Percentiles rank a stretch among this genome's conserved stretches.
Conservation (phyloP, 2,113 vertebrate species). For the Anguilla rostrata region DNA sequence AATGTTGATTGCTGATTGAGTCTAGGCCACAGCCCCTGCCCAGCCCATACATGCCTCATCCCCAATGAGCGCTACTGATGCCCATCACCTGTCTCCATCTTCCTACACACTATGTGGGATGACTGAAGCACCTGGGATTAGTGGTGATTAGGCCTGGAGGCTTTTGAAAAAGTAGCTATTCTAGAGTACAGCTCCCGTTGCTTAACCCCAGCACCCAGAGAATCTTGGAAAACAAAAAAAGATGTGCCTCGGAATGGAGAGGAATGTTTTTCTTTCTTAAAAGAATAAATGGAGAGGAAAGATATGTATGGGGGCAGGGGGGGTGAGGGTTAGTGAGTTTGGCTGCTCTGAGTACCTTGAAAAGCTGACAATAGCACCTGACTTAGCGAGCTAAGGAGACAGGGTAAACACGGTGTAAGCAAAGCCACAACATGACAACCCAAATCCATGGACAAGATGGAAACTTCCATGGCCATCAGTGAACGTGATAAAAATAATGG, state of each 20-base stretch:
- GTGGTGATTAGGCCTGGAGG: conserved; percentile 20
- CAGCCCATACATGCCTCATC: conserved; percentile 1
- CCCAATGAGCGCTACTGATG: background rate
- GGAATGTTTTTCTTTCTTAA: conserved; percentile 61
- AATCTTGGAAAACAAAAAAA: conserved; percentile 2
- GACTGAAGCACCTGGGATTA: conserved; percentile 25
- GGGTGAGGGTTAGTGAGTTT: conserved; percentile 22
- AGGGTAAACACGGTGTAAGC: conserved; percentile 54
- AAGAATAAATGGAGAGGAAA: conserved; percentile 54
- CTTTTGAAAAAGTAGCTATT: conserved; percentile 15
- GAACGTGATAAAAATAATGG: background rate
- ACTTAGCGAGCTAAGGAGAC: conserved; percentile 58
- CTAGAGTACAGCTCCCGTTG: background rate
- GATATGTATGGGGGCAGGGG: conserved; percentile 21
- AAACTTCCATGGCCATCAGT: conserved; percentile 35
- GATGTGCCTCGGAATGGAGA: conserved; percentile 39
- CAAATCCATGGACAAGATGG: conserved; percentile 36
- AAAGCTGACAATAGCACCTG: conserved; percentile 52
- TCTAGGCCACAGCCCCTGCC: background rate
- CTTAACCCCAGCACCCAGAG: background rate
- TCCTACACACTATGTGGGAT: conserved; percentile 6
- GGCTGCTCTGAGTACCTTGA: conserved; percentile 43
- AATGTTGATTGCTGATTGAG: background rate
- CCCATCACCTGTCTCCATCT: background rate
- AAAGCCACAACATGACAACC: conserved; percentile 46